Evolutionary conservation across 2,797 vertebrate genomes (phyloP), one percentile per base, ranked within the genome.

Genomic region (Lepilemur septentrionalis): DNA sequence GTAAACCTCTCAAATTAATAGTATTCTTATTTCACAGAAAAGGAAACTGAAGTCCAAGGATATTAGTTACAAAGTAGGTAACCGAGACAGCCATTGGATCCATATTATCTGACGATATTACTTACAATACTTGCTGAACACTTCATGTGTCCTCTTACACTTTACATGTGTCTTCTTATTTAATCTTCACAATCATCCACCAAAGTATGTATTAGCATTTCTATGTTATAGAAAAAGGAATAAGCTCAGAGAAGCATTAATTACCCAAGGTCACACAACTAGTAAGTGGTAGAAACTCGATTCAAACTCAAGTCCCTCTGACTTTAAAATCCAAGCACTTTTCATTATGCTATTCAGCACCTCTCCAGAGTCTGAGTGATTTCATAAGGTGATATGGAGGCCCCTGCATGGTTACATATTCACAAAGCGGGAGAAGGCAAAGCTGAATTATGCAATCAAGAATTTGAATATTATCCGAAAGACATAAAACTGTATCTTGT

Each of bases 1-100:
- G 41, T 76, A 48, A 69, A 82, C 25, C 85, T 95, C 70, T 25
- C 12, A 84, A 89, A 93, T 79, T 67, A 32, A 43, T 14, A 46
- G 5, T 61, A 65, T 65, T 3, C 18, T 59, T 90, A 72, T 92
- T 72, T 90, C 9, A 8, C 1, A 59, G 50, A 55, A 87, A 75
- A 84, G 7, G 41, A 89, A 96, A 89, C 38, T 41, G 65, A 87
- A 46, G 48, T 57, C 25, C 38, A 30, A 38, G 59, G 61, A 48
- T 11, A 20, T 30, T 59, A 52, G 28, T 76, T 48, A 52, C 9
- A 73, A 65, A 76, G 46, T 7, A 67, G 9, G 35, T n/a, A 61
- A 72, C 46, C 0, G 38, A 81, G 57, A 73, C 30, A 69, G 63
- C 32, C 63, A 20, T 1, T 13, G 17, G 57, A 9, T 23, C 28